Evolutionary conservation across 2,888 invertebrate species (phyloP).

Genomic region (Eupithecia exiguata): DNA sequence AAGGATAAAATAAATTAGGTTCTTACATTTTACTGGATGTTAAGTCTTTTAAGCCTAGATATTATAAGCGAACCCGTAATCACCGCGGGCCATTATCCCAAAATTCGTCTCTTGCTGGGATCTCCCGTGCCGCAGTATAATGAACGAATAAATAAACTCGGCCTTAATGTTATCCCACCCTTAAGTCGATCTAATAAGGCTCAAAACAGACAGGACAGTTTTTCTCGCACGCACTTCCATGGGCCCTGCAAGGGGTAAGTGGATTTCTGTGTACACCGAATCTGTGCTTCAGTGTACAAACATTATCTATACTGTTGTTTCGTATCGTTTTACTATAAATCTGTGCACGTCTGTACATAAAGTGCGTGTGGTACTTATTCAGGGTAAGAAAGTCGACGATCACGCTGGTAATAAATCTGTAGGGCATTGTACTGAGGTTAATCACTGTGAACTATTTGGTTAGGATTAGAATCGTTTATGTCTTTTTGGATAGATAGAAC

Average conservation of each 20-base stretch:
- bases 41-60: conserved; percentile 42
- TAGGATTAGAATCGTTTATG: not conserved
- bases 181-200: conserved; percentile 32
- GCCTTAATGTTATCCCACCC: conserved; percentile 57
- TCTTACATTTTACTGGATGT: conserved; percentile 29
- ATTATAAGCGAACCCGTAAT: conserved; percentile 48
- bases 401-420: conserved; percentile 46
- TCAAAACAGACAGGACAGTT: conserved; percentile 29
- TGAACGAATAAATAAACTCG: conserved; percentile 83
- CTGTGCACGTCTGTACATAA: conserved; percentile 50
- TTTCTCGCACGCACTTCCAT: conserved; percentile 51
- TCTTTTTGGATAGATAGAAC: not conserved
- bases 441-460: conserved; percentile 18
- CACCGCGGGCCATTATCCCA: conserved; percentile 74
- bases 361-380: conserved; percentile 47
- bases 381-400: conserved; percentile 47
- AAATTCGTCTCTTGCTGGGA: conserved; percentile 77
- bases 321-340: conserved; percentile 48
- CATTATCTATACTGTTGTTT: conserved; percentile 58
- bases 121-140: conserved; percentile 75
- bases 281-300: conserved; percentile 63
- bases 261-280: conserved; percentile 81
- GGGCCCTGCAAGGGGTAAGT: conserved; percentile 81
- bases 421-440: conserved; percentile 25
- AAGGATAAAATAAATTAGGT: conserved; percentile 24